Base-by-base conservation (phyloP, 2,888 invertebrate species). In the Pediacus dermestoides region DNA sequence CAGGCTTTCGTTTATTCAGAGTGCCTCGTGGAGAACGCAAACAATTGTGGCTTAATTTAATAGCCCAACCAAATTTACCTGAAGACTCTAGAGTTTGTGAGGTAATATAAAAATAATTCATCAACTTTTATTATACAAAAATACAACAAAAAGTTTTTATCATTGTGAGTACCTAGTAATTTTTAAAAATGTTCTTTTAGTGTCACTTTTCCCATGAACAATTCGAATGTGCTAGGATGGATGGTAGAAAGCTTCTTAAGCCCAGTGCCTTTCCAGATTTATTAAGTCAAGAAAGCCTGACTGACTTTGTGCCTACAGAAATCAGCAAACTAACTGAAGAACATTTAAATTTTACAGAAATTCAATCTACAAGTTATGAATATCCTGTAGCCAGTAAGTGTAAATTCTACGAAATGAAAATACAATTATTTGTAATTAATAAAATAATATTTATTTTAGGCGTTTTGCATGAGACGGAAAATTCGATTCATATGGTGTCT, bases 191-290 rank as follows among this genome's bases (percentile, higher is more conserved):
- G n/a, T 25, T 4, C 2, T n/a, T 25, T 25, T 25, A 25, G 25
- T 25, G 4, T 25, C 25, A 25, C 12, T 25, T 25, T 25, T 4
- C 25, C 7, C 11, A 25, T 25, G 9, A 2, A 3, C 25, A 25
- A 12, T 25, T 25, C 12, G 25, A 25, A 25, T 11, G 11, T 30
- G 12, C 30, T 13, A 14, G 30, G 14, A 14, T 1, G 15, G 30
- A 30, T 2, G 30, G 30, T 8, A 30, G 7, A 15, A 30, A 30
- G 15, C 1, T 10, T 3, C 30, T 30, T 13, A 30, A 13, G 14
- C 30, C 30, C 11, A 14, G 13, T 30, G 30, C 30, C 15, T 4
- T 30, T n/a, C 30, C 30, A 4, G 30, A 30, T 9, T 9, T 30
- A 1, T 30, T 7, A 25, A 12, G 12, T 11, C 12, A 11, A 25